Evolutionary conservation across 1,140 invertebrate species (phyloP), one percentile per base, ranked within the genome.

Genomic region (Listronotus oregonensis): DNA sequence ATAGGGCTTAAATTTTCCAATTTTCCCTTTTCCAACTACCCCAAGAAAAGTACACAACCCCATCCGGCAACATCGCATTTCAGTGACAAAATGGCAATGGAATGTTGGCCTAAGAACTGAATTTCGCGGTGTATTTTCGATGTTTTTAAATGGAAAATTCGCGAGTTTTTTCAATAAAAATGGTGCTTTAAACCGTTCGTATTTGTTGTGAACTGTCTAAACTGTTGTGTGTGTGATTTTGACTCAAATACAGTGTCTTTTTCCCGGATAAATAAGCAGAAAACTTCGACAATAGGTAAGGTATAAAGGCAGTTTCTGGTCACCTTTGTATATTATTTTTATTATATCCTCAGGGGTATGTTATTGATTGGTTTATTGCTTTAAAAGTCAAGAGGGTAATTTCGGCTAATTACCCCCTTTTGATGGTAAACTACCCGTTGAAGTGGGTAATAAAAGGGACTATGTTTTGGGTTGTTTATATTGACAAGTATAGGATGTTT

Each of bases 41-140:
- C 14, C 42, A 47, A 32, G 50, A 62, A 59, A 59, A 47, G 43
- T 59, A 39, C 49, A 59, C 43, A 59, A 59, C 50, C 50, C 60
- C 6, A 55, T 37, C n/a, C 54, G 64, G 55, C 55, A 66, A 54
- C 55, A 21, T 43, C 43, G 67, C 59, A 64, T 65, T 62, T 66
- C 61, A 74, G 73, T 76, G 74, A 76, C 74, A 76, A 76, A 73
- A 76, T 76, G 74, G 74, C 74, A 76, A 73, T 71, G 74, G 72
- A 73, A 73, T 74, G 72, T 68, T 73, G 71, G 68, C 64, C 64
- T 59, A 58, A 67, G 68, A 57, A 71, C 56, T 69, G 59, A 73
- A 58, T 68, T 76, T 71, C 68, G 52, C 44, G 31, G 39, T 57
- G 44, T 39, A 37, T 73, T 64, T 64, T 64, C 47, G 34, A n/a